A percentile compares a stretch with the other conserved stretches of the same genome.
Evolutionary conservation across 2,888 invertebrate species (phyloP).

Genomic region (Baccha elongata): DNA sequence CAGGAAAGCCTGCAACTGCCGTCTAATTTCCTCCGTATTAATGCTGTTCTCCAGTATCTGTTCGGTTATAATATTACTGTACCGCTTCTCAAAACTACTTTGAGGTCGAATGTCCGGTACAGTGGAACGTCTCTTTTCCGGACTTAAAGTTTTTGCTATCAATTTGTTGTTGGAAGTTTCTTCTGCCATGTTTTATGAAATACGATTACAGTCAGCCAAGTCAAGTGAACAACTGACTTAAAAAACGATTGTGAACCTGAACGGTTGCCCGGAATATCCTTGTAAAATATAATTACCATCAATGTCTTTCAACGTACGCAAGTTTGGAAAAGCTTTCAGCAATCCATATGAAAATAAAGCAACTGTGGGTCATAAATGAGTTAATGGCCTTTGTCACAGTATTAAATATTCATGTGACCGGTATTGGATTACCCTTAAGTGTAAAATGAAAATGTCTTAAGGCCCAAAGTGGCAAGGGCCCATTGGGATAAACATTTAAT

Average conservation of each 20-base stretch:
- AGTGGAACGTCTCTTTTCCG: conserved; percentile 69
- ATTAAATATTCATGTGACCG: conserved; percentile 10
- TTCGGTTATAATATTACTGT: conserved; percentile 80
- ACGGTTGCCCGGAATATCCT: conserved; percentile 30
- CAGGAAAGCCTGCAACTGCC: conserved; percentile 89
- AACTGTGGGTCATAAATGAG: conserved; percentile 55
- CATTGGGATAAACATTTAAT: too few species aligned
- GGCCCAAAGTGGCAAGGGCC: too few species aligned
- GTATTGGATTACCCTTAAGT: too few species aligned
- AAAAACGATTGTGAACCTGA: not conserved
- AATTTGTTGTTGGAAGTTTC: conserved; percentile 9
- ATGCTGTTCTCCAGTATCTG: conserved; percentile 81
- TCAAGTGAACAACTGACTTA: conserved; percentile 42
- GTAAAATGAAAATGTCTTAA: too few species aligned
- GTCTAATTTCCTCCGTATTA: conserved; percentile 83
- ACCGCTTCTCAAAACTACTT: conserved; percentile 81
- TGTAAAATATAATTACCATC: conserved; percentile 43
- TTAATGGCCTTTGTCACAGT: conserved; percentile 51
- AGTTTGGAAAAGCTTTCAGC: conserved; percentile 64
- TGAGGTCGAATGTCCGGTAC: conserved; percentile 76
- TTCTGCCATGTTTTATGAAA: conserved; percentile 40
- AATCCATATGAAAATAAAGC: conserved; percentile 1
- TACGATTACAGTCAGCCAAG: conserved; percentile 24
- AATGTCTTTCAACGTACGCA: conserved; percentile 52
- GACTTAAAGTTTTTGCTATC: conserved; percentile 32